Conservation (phyloP, 1,140 invertebrate genomes). For the Drosophila bipectinata region DNA sequence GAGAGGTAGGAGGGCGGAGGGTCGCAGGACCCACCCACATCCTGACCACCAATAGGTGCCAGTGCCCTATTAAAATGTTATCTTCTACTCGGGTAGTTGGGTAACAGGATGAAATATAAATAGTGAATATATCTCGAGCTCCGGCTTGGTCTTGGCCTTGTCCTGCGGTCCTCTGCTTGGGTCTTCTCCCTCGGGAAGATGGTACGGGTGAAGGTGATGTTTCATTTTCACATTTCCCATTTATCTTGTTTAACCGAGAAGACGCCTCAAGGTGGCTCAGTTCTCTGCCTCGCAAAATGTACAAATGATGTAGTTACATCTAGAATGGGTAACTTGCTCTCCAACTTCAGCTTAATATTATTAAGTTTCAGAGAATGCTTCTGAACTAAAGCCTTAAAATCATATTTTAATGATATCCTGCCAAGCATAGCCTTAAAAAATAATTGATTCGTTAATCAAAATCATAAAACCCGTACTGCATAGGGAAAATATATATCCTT, state of each 20-base stretch:
- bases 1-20: neutral
- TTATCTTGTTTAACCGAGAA: conserved; percentile 79
- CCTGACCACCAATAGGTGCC: conserved; percentile 54
- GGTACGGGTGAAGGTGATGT: conserved; percentile 72
- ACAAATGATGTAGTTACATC: conserved; percentile 43
- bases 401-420: neutral
- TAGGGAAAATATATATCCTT: conserved; percentile 12
- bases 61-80: conserved; percentile 81
- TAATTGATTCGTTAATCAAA: conserved; percentile 1
- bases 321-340: conserved; percentile 1
- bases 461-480: neutral
- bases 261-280: conserved; percentile 42
- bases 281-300: conserved; percentile 25
- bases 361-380: neutral
- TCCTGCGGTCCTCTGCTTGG: conserved; percentile 39
- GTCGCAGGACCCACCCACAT: neutral
- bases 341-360: neutral
- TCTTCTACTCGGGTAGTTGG: conserved; percentile 55
- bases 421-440: neutral
- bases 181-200: conserved; percentile 11
- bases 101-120: conserved; percentile 37
- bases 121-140: conserved; percentile 43
- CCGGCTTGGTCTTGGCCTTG: conserved; percentile 20
- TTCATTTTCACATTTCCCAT: conserved; percentile 83
- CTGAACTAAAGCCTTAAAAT: neutral